A percentile compares a stretch with the other conserved stretches of the same genome.
phyloP scores from a whole-genome alignment of 1,140 invertebrate genomes.

The Lerema accius region DNA sequence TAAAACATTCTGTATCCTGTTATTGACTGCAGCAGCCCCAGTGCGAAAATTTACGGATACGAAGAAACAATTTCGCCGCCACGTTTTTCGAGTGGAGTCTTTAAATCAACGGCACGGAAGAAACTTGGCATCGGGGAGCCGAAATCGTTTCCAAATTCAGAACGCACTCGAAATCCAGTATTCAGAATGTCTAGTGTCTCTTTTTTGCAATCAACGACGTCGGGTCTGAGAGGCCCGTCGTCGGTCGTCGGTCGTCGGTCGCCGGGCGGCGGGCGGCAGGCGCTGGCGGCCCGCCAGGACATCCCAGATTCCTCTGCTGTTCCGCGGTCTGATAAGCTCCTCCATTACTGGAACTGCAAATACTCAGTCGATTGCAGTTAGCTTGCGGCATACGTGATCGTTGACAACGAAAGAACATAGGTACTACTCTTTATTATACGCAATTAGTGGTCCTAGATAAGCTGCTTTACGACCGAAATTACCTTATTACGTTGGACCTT shows the following conservation, averaged over 20 bases:
- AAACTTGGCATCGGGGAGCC: conserved; percentile 29
- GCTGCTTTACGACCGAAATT: too few species aligned
- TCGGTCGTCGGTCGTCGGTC: too few species aligned
- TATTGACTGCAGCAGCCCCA: too few species aligned
- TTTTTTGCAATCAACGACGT: conserved; percentile 25
- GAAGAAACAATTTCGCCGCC: conserved; percentile 2
- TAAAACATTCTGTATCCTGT: too few species aligned
- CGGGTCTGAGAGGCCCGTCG: conserved; percentile 11
- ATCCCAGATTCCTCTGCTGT: conserved; percentile 13
- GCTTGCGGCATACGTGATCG: neutral
- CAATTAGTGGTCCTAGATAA: too few species aligned
- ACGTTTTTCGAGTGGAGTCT: conserved; percentile 5
- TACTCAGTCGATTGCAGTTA: neutral
- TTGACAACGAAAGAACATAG: neutral
- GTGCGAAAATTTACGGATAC: neutral
- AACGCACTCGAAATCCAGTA: conserved; percentile 27
- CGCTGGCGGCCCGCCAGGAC: conserved; percentile 6
- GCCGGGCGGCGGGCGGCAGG: neutral
- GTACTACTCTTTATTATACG: neutral
- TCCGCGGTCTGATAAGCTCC: conserved; percentile 13
- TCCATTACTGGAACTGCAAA: conserved; percentile 8
- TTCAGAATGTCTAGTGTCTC: conserved; percentile 30
- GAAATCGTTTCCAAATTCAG: conserved; percentile 32
- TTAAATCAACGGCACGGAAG: conserved; percentile 31
- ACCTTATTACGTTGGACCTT: too few species aligned